Percentiles rank a stretch among this genome's conserved stretches.
phyloP scores from a whole-genome alignment of 2,113 vertebrate genomes.

The Ictidomys tridecemlineatus region DNA sequence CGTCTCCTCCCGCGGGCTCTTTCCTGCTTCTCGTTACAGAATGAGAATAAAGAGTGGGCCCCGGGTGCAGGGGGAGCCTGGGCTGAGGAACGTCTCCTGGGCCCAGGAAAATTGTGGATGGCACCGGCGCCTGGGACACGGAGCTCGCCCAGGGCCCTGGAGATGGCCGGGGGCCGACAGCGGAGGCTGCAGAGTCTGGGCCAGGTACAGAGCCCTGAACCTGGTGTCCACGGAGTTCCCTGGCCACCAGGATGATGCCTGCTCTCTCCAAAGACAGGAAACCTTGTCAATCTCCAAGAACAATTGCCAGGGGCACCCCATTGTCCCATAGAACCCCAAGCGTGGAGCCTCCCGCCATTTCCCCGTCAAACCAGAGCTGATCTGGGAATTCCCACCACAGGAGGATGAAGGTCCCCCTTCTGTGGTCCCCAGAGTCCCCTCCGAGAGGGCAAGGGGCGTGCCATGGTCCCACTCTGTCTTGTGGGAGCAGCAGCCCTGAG shows the following conservation, averaged over 20 bases:
- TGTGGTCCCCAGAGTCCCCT: not conserved
- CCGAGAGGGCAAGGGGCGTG: not conserved
- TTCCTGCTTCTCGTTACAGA: not conserved
- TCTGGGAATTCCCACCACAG: not conserved
- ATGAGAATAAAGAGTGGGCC: not conserved
- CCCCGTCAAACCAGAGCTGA: no score
- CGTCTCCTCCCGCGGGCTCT: fast-evolving
- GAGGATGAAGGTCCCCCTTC: not conserved
- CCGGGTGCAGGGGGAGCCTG: not conserved
- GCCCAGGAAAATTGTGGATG: not conserved
- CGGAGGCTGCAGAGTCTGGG: not conserved
- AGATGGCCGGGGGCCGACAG: not conserved
- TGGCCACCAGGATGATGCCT: fast-evolving
- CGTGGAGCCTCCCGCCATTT: not conserved
- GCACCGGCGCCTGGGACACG: no score
- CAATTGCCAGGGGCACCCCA: fast-evolving
- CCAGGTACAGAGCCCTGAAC: fast-evolving
- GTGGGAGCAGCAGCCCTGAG: not conserved
- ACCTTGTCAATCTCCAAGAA: fast-evolving
- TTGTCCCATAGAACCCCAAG: not conserved
- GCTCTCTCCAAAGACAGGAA: fast-evolving
- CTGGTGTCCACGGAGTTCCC: fast-evolving
- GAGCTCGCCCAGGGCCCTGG: fast-evolving
- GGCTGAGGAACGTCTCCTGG: no score
- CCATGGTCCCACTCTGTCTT: fast-evolving